Conservation (phyloP, 2,797 vertebrate genomes). For the Gymnoscopelus braueri region DNA sequence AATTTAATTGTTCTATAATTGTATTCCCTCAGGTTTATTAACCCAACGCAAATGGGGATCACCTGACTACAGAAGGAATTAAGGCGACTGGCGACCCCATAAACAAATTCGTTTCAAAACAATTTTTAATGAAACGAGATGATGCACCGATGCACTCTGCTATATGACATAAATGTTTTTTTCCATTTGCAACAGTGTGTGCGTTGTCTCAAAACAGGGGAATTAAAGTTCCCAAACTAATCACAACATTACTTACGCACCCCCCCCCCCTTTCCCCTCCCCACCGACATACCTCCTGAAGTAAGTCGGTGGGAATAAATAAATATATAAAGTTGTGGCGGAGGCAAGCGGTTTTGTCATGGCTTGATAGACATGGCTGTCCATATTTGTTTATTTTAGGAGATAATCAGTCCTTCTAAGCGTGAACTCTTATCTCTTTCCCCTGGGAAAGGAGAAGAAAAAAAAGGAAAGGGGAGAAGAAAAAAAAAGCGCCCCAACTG, state of each 20-base stretch:
- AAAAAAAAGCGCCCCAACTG: background rate
- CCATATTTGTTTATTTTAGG: conserved; percentile 79
- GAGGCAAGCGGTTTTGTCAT: conserved; percentile 53
- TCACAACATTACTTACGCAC: conserved; percentile 25
- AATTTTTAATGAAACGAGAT: conserved; percentile 41
- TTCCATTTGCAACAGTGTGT: conserved; percentile 14
- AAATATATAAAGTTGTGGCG: conserved; percentile 35
- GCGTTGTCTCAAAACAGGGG: conserved; percentile 8
- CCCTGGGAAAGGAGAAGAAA: conserved; percentile 19
- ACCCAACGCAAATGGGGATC: conserved; percentile 47
- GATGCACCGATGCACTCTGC: conserved; percentile 38
- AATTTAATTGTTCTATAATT: conserved; percentile 57
- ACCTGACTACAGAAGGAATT: conserved; percentile 40
- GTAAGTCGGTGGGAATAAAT: conserved; percentile 3
- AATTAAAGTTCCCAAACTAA: conserved; percentile 54
- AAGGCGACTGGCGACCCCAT: conserved; percentile 23
- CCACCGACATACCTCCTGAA: background rate
- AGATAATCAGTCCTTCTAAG: conserved; percentile 79
- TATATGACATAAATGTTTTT: conserved; percentile 27
- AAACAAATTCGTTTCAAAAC: conserved; percentile 43
- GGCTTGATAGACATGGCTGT: conserved; percentile 72
- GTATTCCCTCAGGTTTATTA: conserved; percentile 42
- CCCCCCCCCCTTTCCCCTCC: conserved; percentile 4
- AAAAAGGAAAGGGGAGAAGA: background rate
- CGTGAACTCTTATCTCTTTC: conserved; percentile 75